phyloP scores from a whole-genome alignment of 2,888 invertebrate genomes.

The Sturmia bella region DNA sequence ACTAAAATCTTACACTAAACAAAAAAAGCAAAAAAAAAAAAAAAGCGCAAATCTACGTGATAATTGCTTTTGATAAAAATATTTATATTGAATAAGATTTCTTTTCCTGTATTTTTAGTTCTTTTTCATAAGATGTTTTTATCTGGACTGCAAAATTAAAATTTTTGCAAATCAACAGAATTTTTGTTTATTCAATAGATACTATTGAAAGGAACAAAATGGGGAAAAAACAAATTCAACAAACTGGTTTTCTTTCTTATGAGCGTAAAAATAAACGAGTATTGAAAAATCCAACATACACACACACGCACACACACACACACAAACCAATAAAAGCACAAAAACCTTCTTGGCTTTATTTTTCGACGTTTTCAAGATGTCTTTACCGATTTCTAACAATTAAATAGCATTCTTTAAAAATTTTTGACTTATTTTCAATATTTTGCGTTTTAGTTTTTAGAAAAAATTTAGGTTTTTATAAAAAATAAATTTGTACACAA shows the following conservation, averaged over 20 bases:
- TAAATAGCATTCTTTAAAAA: not conserved
- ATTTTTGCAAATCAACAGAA: constrained; percentile 7
- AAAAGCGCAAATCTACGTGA: constrained; percentile 46
- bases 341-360: constrained; percentile 18
- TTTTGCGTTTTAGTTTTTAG: constrained; percentile 53
- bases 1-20: constrained; percentile 4
- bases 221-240: constrained; percentile 6
- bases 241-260: constrained; percentile 54
- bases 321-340: constrained; percentile 6
- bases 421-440: constrained; percentile 20
- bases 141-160: constrained; percentile 8
- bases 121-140: not conserved
- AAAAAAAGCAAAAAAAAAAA: not conserved
- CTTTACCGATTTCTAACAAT: constrained; percentile 11
- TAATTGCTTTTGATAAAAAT: constrained; percentile 45
- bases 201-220: not conserved
- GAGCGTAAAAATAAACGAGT: constrained; percentile 32
- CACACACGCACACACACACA: constrained; percentile 3
- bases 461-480: constrained; percentile 22
- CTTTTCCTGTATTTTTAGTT: constrained; percentile 2
- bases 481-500: not conserved
- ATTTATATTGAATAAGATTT: not conserved
- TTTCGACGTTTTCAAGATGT: constrained; percentile 10
- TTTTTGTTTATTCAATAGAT: not conserved
- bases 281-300: not conserved